Base-by-base conservation (phyloP, 1,140 invertebrate species). In the Mamestra configurata region DNA sequence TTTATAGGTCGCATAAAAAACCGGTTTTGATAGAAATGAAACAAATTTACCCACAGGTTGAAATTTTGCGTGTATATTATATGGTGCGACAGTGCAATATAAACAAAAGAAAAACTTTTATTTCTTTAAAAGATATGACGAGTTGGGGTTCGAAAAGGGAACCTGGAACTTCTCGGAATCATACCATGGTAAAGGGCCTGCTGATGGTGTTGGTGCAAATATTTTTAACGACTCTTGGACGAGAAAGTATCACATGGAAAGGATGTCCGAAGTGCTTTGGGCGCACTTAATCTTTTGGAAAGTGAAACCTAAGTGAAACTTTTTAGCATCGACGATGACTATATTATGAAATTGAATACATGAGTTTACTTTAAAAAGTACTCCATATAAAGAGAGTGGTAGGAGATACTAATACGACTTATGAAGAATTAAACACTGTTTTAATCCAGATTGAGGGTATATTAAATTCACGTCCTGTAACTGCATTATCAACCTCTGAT, bases 281-380 rank as follows among this genome's bases (percentile, higher is more conserved):
- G n/a, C n/a, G 46, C 46, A 49, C 46, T 49, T 15, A 49, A 49
- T 49, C 46, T 49, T 49, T 49, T 49, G 46, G 46, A 49, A 49
- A 15, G 46, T 49, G 46, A 49, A 49, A 49, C 46, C 46, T 15
- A 49, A n/a, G 46, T 49, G 46, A 49, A n/a, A 15, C 15, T n/a
- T 49, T 49, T 49, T 49, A 5, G n/a, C n/a, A n/a, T n/a, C 46
- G 46, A 49, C 46, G 46, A 49, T 49, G 13, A 49, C 13, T 11
- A 49, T 49, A 49, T 49, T n/a, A 49, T 49, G 46, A 49, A 49
- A 49, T 49, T 49, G 46, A n/a, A 49, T 49, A n/a, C n/a, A n/a
- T n/a, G n/a, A n/a, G n/a, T n/a, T n/a, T n/a, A n/a, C n/a, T n/a
- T n/a, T n/a, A n/a, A n/a, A n/a, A n/a, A n/a, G n/a, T n/a, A n/a